A percentile compares a stretch with the other conserved stretches of the same genome.
Conservation (phyloP, 2,888 invertebrate genomes). For the Helicoverpa assulta region DNA sequence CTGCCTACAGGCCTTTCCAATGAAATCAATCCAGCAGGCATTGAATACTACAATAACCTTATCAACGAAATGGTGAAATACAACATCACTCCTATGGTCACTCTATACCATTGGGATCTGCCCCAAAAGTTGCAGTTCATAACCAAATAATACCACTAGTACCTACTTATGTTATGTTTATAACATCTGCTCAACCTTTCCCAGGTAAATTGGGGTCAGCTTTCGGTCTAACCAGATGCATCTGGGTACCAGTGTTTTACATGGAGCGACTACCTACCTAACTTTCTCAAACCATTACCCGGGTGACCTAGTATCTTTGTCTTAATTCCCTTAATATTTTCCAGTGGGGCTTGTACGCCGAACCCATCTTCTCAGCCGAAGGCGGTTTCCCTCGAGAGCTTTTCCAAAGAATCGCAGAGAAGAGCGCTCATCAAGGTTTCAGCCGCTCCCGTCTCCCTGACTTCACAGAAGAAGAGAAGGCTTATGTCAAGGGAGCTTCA, state of each 20-base stretch:
- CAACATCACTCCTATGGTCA: slow-evolving; percentile 90
- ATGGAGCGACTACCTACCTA: too few relatives aligned
- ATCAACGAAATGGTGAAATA: slow-evolving; percentile 91
- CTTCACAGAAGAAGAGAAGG: slow-evolving; percentile 82
- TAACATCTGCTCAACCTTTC: too few relatives aligned
- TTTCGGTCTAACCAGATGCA: too few relatives aligned
- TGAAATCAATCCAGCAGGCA: slow-evolving; percentile 89
- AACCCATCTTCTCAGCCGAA: slow-evolving; percentile 83
- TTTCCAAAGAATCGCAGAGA: slow-evolving; percentile 74
- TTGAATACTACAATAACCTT: slow-evolving; percentile 91
- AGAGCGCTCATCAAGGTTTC: slow-evolving; percentile 83
- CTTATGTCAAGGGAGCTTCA: slow-evolving; percentile 71
- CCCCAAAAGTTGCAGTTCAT: slow-evolving; percentile 87
- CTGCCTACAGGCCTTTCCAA: slow-evolving; percentile 89
- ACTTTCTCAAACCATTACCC: too few relatives aligned
- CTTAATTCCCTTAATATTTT: slow-evolving; percentile 36
- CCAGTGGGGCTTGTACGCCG: slow-evolving; percentile 81
- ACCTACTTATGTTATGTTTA: too few relatives aligned
- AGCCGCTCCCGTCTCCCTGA: slow-evolving; percentile 81
- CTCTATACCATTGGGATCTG: slow-evolving; percentile 89
- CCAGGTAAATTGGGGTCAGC: too few relatives aligned
- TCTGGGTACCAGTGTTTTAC: too few relatives aligned
- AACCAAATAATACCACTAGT: too few relatives aligned
- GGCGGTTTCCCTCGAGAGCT: slow-evolving; percentile 84
- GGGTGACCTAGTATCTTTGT: too few relatives aligned